These are phyloP conservation scores for Lytechinus pictus DNA, from an alignment of 35 echinoderm and acorn worm species.

Conservation along the genomic window DNA sequence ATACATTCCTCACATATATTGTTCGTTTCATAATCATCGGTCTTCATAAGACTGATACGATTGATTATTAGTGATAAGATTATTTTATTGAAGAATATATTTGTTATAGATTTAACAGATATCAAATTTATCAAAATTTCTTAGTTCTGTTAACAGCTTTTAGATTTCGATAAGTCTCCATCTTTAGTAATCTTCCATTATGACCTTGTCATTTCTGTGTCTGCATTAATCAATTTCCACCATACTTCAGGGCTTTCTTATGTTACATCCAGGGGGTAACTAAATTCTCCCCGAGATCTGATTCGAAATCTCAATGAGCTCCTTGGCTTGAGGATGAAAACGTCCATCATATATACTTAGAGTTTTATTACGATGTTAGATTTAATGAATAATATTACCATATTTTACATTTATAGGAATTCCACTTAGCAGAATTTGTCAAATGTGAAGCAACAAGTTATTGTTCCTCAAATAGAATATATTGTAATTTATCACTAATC, in stretches of 20 bases:
- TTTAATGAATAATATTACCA: constrained; percentile 7
- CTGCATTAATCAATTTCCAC: not conserved
- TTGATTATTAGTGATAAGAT: too few relatives aligned
- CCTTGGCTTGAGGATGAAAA: not conserved
- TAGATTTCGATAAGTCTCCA: not conserved
- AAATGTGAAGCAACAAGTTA: too few relatives aligned
- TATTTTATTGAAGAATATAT: too few relatives aligned
- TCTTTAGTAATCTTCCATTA: not conserved
- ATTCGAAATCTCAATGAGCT: not conserved
- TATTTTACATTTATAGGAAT: not conserved
- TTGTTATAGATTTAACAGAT: too few relatives aligned
- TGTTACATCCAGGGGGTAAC: not conserved
- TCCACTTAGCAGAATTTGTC: not conserved
- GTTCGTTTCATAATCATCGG: too few relatives aligned
- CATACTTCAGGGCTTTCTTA: not conserved
- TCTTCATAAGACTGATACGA: too few relatives aligned
- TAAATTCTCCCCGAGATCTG: not conserved
- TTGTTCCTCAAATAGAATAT: too few relatives aligned
- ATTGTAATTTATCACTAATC: too few relatives aligned
- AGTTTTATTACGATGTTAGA: not conserved
- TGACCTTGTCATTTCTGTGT: not conserved
- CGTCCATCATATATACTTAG: not conserved
- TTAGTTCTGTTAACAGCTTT: not conserved
- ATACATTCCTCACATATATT: too few relatives aligned
- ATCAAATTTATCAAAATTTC: too few relatives aligned